Conservation (phyloP, 37 sponge, comb jelly and placozoan genomes). For the Chondrosia reniformis region DNA sequence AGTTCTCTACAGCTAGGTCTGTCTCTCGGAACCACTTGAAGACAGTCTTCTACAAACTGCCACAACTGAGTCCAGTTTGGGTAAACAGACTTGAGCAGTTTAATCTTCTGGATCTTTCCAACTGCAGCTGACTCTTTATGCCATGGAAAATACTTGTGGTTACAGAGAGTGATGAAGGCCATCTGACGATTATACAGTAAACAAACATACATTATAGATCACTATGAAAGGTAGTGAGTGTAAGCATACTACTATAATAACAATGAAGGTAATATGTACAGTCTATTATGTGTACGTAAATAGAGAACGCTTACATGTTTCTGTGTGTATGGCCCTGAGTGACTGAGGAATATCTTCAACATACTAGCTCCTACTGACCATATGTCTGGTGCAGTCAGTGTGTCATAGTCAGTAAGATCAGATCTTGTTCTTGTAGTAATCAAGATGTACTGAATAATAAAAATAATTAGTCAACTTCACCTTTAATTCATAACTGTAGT, state of each 20-base stretch:
- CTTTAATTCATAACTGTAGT: not conserved
- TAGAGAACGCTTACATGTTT: constrained; percentile 10
- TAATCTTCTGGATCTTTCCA: too few species aligned
- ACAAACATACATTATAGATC: too few species aligned
- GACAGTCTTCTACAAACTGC: constrained; percentile 7
- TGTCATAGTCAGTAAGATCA: not conserved
- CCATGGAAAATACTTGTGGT: too few species aligned
- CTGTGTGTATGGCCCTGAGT: constrained; percentile 3
- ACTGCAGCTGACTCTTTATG: too few species aligned
- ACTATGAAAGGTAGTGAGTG: too few species aligned
- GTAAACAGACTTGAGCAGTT: not conserved
- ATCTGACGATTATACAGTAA: too few species aligned
- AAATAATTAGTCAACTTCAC: not conserved
- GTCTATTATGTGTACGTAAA: too few species aligned
- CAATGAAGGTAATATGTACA: too few species aligned
- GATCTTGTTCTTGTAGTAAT: not conserved
- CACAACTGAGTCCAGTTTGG: constrained; percentile 16
- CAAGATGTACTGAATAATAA: not conserved
- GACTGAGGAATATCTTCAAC: constrained; percentile 7
- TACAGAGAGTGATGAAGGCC: too few species aligned
- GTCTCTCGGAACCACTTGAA: too few species aligned
- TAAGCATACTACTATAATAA: too few species aligned
- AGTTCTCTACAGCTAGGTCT: too few species aligned
- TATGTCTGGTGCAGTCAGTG: not conserved
- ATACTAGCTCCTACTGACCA: constrained; percentile 4